Evolutionary conservation across 2,888 invertebrate genomes (phyloP).

Genomic region (Diplolepis rosae): DNA sequence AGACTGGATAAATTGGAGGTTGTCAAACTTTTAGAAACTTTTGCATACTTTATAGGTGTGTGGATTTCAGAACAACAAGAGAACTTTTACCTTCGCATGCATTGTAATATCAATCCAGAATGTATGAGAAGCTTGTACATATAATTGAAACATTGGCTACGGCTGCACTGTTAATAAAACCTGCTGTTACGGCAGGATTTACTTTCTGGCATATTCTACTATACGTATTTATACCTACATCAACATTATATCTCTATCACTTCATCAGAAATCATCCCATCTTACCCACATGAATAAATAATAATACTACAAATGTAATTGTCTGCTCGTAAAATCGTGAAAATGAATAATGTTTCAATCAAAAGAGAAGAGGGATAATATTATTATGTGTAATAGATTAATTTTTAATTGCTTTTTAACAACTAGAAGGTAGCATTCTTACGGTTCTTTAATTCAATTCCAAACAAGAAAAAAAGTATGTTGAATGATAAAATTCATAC

Average conservation of each 20-base stretch:
- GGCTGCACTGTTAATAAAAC: not conserved
- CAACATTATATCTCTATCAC: not conserved
- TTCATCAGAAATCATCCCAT: not conserved
- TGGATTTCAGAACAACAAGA: not conserved
- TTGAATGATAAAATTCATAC: not conserved
- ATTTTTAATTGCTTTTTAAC: not conserved
- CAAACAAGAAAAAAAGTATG: not conserved
- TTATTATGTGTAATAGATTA: slow-evolving; percentile 13
- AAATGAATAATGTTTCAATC: no score
- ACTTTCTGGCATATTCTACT: not conserved
- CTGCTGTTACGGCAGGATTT: not conserved
- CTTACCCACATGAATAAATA: not conserved
- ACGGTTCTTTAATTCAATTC: not conserved
- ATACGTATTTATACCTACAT: not conserved
- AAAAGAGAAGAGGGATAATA: no score
- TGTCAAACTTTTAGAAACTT: not conserved
- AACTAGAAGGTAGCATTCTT: slow-evolving; percentile 5
- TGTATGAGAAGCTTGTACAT: no score
- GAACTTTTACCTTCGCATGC: no score
- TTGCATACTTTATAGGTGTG: not conserved
- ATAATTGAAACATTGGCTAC: not conserved
- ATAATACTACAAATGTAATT: no score
- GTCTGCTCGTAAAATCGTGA: no score
- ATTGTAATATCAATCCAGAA: no score
- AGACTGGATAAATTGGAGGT: not conserved